Evolutionary conservation across 2,113 vertebrate genomes (phyloP).

Genomic region (Scopus umbretta): DNA sequence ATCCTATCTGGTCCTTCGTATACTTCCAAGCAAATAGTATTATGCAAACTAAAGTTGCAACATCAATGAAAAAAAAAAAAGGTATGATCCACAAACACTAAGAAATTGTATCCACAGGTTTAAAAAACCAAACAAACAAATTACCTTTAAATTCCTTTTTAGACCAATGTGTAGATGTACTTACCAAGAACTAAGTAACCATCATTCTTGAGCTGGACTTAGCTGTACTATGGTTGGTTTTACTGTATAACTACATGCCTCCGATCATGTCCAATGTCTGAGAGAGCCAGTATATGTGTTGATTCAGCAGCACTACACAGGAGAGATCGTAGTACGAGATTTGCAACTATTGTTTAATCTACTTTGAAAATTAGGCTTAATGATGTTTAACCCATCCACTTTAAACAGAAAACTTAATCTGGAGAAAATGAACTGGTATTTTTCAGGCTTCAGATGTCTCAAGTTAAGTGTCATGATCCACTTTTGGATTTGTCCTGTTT

Average conservation of each 20-base stretch:
- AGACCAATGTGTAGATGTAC: no score
- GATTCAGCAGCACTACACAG: not conserved
- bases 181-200: not conserved
- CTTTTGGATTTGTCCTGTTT: not conserved
- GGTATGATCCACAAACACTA: not conserved
- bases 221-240: not conserved
- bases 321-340: not conserved
- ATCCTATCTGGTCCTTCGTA: not conserved
- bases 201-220: not conserved
- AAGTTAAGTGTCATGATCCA: not conserved
- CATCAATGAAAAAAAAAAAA: not conserved
- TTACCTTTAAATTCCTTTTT: not conserved
- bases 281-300: fast-evolving
- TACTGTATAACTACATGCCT: not conserved
- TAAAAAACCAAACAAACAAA: no score
- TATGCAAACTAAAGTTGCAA: not conserved
- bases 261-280: not conserved
- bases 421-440: not conserved
- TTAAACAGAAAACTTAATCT: not conserved
- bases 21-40: not conserved
- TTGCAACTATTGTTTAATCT: not conserved
- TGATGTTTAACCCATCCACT: not conserved
- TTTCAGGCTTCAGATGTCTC: not conserved
- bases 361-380: not conserved
- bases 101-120: not conserved